Evolutionary conservation across 2,888 invertebrate species (phyloP), one percentile per base, ranked within the genome.

Genomic region (Drosophila mimica): DNA sequence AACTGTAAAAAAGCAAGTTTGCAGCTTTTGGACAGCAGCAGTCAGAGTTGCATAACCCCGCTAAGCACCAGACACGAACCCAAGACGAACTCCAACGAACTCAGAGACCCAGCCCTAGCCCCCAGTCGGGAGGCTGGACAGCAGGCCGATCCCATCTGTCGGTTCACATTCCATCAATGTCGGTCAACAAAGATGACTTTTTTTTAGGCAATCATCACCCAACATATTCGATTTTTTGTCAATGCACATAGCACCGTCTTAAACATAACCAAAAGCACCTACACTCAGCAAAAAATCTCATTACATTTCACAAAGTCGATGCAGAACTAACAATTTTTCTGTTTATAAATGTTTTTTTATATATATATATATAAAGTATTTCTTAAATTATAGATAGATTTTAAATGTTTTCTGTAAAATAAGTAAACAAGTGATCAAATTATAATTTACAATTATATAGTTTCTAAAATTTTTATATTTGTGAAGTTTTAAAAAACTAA

Each of bases 81-180:
- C 30, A 48, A 62, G 30, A 0, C 46, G 46, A 46, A 20, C 43
- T 20, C 20, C 43, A 43, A 43, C 43, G 43, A 43, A 46, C 54
- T 28, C 63, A 58, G 17, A 46, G 6, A 49, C 38, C 38, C 68
- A 63, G 51, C 33, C 33, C 36, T 57, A 62, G 36, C 20, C 48
- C 6, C 25, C 51, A 46, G 43, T 60, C 34, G 48, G 62, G 28
- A 52, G 56, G 52, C 70, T 70, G 53, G 43, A 20, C n/a, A 54
- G 38, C 20, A 49, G 52, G 49, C 53, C 57, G 57, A 49, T 40
- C 31, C 58, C 57, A 70, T 40, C 68, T 75, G 72, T 79, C 85
- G 73, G 69, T 40, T 76, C 74, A 81, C 83, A 84, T 84, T 88
- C 79, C 81, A 72, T 87, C 82, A 84, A 82, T 80, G 84, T 83